Evolutionary conservation across 2,797 vertebrate genomes (phyloP).

Genomic region (Spatula clypeata): DNA sequence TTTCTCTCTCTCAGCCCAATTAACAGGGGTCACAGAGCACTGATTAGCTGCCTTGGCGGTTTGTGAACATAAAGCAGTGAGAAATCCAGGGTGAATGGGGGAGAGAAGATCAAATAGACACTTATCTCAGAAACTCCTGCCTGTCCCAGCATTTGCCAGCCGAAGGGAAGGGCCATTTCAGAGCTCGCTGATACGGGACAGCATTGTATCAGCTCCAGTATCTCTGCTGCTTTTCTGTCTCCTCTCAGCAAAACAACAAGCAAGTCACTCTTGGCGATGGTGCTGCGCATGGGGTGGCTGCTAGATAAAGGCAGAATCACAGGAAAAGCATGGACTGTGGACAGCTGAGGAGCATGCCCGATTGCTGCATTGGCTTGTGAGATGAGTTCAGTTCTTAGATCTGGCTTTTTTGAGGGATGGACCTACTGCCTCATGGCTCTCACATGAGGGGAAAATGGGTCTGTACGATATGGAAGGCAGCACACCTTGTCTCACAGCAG

Average conservation of each 20-base stretch:
- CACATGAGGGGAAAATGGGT: accelerated
- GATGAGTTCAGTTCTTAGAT: neutral
- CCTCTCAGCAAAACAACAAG: slow-evolving; percentile 41
- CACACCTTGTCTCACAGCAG: neutral
- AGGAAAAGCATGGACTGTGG: neutral
- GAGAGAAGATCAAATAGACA: slow-evolving; percentile 67
- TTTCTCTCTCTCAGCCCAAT: slow-evolving; percentile 58
- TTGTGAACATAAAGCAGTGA: slow-evolving; percentile 66
- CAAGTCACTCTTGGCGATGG: neutral
- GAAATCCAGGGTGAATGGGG: slow-evolving; percentile 50
- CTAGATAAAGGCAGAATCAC: neutral
- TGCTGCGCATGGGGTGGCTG: accelerated
- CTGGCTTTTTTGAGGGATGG: neutral
- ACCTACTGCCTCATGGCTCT: neutral
- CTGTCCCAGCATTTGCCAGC: slow-evolving; percentile 52
- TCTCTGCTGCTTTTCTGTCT: slow-evolving; percentile 56
- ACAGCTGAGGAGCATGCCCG: neutral
- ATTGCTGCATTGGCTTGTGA: neutral
- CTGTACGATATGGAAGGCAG: neutral
- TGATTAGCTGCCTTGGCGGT: slow-evolving; percentile 59
- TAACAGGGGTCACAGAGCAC: slow-evolving; percentile 69
- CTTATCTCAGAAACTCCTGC: slow-evolving; percentile 56
- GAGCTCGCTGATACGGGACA: neutral
- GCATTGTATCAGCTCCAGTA: neutral
- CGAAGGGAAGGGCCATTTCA: slow-evolving; percentile 46